Conservation (phyloP, 2,797 vertebrate species). For the Mus minutoides region DNA sequence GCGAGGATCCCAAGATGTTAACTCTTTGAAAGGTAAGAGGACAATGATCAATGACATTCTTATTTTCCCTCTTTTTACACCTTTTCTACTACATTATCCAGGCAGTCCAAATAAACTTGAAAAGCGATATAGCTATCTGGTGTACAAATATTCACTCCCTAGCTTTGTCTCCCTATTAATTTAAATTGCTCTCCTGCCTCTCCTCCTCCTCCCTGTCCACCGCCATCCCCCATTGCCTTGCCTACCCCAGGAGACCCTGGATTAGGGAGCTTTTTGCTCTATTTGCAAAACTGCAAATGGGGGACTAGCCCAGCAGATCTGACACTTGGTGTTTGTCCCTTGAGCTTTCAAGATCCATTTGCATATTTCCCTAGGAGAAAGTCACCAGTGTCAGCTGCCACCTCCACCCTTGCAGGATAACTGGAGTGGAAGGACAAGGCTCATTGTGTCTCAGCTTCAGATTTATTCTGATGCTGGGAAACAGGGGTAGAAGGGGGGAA, state of each 20-base stretch:
- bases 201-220: neutral
- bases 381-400: conserved; percentile 11
- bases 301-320: neutral
- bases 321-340: conserved; percentile 27
- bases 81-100: neutral
- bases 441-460: conserved; percentile 71
- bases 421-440: conserved; percentile 65
- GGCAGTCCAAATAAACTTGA: neutral
- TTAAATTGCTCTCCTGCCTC: neutral
- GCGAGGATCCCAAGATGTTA: conserved; percentile 19
- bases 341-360: conserved; percentile 32
- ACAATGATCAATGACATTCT: neutral
- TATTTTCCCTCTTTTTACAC: neutral
- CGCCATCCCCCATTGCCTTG: neutral
- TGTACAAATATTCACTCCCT: neutral
- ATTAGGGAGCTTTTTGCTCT: neutral
- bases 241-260: neutral
- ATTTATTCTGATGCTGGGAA: conserved; percentile 55
- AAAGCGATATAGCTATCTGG: neutral
- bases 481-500: conserved; percentile 15
- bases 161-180: neutral
- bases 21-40: neutral
- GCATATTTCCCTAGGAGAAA: conserved; percentile 52
- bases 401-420: conserved; percentile 31
- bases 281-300: conserved; percentile 6